Conservation (phyloP, 1,140 invertebrate species). For the Araneus ventricosus region DNA sequence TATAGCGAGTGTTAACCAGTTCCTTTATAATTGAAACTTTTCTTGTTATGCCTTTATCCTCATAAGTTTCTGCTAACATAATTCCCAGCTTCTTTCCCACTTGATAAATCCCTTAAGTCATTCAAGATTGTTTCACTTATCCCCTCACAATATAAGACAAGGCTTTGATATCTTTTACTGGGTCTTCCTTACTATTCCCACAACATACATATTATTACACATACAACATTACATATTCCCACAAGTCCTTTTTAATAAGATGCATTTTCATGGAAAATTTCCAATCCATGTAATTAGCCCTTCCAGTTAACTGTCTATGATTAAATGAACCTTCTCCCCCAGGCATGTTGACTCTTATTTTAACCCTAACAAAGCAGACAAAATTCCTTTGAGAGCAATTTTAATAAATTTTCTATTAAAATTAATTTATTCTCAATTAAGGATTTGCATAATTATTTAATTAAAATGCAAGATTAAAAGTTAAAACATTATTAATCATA, state of each 20-base stretch:
- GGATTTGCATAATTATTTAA: no score
- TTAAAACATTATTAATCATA: no score
- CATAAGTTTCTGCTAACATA: no score
- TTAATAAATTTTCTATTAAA: no score
- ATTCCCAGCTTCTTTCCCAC: constrained; percentile 15
- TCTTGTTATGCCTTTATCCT: no score
- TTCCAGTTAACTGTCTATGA: constrained; percentile 10
- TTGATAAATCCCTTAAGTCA: constrained; percentile 38
- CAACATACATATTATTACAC: no score
- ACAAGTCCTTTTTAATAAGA: constrained; percentile 41
- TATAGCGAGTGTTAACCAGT: no score
- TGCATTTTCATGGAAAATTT: constrained; percentile 61
- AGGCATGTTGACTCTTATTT: background rate
- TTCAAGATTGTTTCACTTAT: constrained; percentile 34
- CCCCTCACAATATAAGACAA: constrained; percentile 48
- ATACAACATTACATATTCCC: background rate
- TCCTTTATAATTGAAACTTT: no score
- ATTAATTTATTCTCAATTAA: no score
- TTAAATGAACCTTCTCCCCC: background rate
- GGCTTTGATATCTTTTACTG: constrained; percentile 4
- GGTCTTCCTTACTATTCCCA: background rate
- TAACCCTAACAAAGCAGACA: background rate
- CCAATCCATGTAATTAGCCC: constrained; percentile 29
- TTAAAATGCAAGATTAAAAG: no score
- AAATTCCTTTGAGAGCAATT: no score